Evolutionary conservation across 2,797 vertebrate species (phyloP), one percentile per base, ranked within the genome.

Genomic region (Podarcis lilfordi): DNA sequence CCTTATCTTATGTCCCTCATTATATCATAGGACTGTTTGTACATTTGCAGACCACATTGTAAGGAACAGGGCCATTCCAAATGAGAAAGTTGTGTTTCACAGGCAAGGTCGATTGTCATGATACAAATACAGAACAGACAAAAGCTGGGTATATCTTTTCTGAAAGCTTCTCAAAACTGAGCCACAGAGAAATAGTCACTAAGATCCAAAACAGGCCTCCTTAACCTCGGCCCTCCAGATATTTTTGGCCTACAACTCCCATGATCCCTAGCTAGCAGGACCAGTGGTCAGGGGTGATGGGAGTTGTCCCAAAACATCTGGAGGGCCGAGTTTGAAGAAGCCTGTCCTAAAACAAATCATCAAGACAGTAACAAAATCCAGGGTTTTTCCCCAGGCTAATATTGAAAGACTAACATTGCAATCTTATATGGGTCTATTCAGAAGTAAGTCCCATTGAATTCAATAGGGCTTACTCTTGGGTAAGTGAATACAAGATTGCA

Each of bases 1-100:
- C 94, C 96, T 96, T 96, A 96, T 96, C 96, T 97, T 93, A 96
- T 68, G 96, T 97, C 97, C 97, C 96, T 97, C 96, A 96, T 96
- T 93, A 96, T 91, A 95, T 95, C 96, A 96, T 95, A 98, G 97
- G 97, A 97, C 96, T 96, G 89, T 96, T 97, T 97, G 92, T 97
- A 96, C 96, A 96, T 95, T 95, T 95, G 95, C 93, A 97, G 95
- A 96, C 95, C 96, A 96, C 82, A 37, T 96, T 95, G 91, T 96
- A 95, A 96, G 94, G 93, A 96, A 92, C 94, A 91, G 90, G 84
- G 87, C 93, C 92, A 95, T 96, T 94, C 91, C 94, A 95, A 96
- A 90, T 94, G 89, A 72, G 94, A 92, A 96, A 95, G 91, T 94
- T 91, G 91, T 93, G 87, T 96, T 97, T 96, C 87, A 21, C 87